Base-by-base conservation (phyloP, 2,797 vertebrate species). In the Coregonus suidteri region DNA sequence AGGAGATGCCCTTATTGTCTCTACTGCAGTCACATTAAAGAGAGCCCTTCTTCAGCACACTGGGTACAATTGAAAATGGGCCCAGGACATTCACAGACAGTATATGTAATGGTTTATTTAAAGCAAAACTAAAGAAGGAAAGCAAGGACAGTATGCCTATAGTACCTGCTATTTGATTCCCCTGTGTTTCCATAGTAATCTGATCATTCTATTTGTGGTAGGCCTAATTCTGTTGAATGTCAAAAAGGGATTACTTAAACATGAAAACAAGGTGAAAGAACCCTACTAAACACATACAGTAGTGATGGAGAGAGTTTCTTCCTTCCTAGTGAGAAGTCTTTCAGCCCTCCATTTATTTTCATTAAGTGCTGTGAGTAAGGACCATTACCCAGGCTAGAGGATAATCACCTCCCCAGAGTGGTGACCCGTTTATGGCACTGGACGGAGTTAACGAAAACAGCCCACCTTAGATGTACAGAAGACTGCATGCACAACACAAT, bases 351-450 rank as follows among this genome's bases (percentile, higher is more conserved):
- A 77, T 77, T 81, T 6, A 56, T 81, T 77, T 66, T 89, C 91
- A 92, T 92, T 92, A 92, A 91, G 89, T 87, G 89, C 88, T 86
- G 91, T 91, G 91, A 88, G 84, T 83, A 88, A 90, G 92, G 89
- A 88, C 88, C 91, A 93, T 93, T 93, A 93, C 90, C 87, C 90
- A 92, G 87, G 81, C 88, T 71, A 30, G 85, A 89, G 89, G 87
- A 89, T 92, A 89, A 92, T 91, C 89, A 88, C 84, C 87, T 90
- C 91, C 85, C 82, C n/a, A 3, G 90, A 84, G 84, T 30, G 76
- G 78, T 87, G 83, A 87, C 83, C 85, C 81, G 85, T 85, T 84
- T 83, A 76, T 73, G 62, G 78, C 73, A 78, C 80, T 80, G 79
- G 79, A 81, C 77, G 79, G 84, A 92, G 93, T 93, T 94, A 93